phyloP scores from a whole-genome alignment of 1,140 invertebrate genomes.

The Harlomillsia oculata region DNA sequence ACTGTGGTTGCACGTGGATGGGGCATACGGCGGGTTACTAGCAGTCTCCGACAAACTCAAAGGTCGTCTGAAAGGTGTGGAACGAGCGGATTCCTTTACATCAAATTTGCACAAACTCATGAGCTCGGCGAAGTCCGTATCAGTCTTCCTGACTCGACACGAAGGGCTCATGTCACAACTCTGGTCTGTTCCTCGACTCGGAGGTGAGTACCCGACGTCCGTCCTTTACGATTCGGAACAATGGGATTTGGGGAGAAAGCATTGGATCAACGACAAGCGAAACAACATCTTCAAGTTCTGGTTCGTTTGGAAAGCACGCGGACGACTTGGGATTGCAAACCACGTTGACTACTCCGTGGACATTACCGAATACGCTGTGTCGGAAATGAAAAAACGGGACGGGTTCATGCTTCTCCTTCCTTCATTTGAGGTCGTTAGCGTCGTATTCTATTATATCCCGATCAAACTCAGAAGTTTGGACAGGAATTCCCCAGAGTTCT shows the following conservation, averaged over 20 bases:
- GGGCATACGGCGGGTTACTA: conserved; percentile 3
- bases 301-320: neutral
- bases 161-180: neutral
- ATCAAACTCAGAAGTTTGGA: neutral
- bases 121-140: neutral
- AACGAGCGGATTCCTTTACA: neutral
- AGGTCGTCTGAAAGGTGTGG: neutral
- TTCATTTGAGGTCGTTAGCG: neutral
- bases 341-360: neutral
- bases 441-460: neutral
- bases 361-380: neutral
- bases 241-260: neutral
- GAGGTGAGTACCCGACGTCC: neutral
- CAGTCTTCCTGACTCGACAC: neutral
- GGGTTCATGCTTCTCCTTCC: neutral
- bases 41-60: neutral
- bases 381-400: neutral
- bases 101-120: conserved; percentile 1
- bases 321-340: neutral
- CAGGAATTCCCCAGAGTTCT: neutral
- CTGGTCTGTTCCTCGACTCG: neutral
- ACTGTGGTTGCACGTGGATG: conserved; percentile 22
- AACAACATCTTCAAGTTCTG: neutral
- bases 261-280: neutral
- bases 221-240: neutral